These are phyloP conservation scores for Aurelia coerulea DNA, from an alignment of 30 jellyfish, hydroid and myxozoan genomes.

Conservation along the genomic window DNA sequence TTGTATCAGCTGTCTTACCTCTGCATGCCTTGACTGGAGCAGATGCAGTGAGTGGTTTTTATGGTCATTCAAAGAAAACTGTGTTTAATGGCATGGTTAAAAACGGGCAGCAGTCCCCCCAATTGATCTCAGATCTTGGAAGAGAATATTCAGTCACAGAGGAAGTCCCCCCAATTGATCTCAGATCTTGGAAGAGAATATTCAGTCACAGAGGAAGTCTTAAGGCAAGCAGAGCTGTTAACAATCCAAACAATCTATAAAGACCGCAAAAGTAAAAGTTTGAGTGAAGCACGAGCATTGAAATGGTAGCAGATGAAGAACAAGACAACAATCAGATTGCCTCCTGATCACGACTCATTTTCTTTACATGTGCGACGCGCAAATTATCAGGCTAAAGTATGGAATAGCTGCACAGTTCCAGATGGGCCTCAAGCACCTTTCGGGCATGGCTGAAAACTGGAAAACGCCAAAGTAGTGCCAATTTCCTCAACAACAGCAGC, in stretches of 20 bases:
- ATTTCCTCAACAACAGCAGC: too few relatives aligned
- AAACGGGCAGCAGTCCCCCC: neutral
- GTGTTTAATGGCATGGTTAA: slow-evolving; percentile 36
- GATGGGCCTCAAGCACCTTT: slow-evolving; percentile 2
- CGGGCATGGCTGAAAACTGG: slow-evolving; percentile 20
- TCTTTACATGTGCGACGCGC: slow-evolving; percentile 37
- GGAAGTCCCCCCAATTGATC: slow-evolving; percentile 8
- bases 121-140: too few relatives aligned
- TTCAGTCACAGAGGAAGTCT: neutral
- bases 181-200: neutral
- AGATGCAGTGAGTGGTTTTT: slow-evolving; percentile 13
- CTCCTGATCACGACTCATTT: slow-evolving; percentile 38
- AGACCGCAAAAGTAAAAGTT: neutral
- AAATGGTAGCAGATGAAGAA: slow-evolving; percentile 4
- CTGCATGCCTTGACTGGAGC: too few relatives aligned
- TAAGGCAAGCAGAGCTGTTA: neutral
- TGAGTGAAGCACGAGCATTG: slow-evolving; percentile 4
- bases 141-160: too few relatives aligned
- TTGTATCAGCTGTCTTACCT: too few relatives aligned
- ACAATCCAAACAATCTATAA: neutral
- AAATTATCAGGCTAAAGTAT: slow-evolving; percentile 18
- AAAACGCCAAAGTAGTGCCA: neutral
- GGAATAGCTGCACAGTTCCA: neutral
- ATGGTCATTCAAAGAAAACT: slow-evolving; percentile 12
- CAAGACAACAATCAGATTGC: slow-evolving; percentile 41